Conservation (phyloP, 2,113 vertebrate species). For the Albula goreensis region DNA sequence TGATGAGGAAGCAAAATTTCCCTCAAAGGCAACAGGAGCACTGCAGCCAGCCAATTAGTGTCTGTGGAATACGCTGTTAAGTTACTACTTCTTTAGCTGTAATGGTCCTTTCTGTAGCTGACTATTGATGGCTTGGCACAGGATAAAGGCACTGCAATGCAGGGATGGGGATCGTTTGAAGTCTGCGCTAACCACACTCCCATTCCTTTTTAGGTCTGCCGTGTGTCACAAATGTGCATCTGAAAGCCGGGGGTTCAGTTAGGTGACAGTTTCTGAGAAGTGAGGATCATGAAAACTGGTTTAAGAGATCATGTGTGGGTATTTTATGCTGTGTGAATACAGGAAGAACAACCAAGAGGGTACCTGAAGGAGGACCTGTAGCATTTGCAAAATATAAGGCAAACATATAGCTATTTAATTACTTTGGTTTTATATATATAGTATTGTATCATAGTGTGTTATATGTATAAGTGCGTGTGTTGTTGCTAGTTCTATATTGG, state of each 20-base stretch:
- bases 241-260: background rate
- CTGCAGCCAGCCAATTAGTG: background rate
- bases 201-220: constrained; percentile 3
- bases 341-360: background rate
- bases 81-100: background rate
- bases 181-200: background rate
- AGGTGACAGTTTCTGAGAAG: background rate
- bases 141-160: background rate
- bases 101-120: constrained; percentile 2
- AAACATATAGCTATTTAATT: no score
- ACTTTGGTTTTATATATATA: no score
- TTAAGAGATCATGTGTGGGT: no score
- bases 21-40: background rate
- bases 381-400: no score
- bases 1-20: background rate
- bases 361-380: no score
- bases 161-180: background rate
- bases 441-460: no score
- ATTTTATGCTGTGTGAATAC: background rate
- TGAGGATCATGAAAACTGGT: no score
- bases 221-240: background rate
- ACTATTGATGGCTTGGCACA: background rate
- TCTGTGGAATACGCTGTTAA: background rate
- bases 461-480: no score
- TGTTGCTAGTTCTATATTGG: no score